Percentiles rank a stretch among this genome's conserved stretches.
Conservation (phyloP, 2,888 invertebrate genomes). For the Ganaspis brasiliensis region DNA sequence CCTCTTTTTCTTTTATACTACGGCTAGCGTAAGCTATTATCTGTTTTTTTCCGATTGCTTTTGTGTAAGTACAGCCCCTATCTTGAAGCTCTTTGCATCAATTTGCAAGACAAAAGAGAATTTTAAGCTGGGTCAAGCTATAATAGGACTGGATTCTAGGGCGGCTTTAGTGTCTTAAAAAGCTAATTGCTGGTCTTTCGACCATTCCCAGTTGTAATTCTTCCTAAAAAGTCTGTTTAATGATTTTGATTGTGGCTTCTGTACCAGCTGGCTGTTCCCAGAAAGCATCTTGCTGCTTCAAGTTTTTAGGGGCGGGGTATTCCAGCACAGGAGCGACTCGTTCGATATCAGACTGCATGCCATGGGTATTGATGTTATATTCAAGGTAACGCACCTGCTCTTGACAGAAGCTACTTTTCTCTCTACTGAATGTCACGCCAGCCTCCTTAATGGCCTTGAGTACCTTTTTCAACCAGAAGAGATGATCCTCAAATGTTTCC, state of each 20-base stretch:
- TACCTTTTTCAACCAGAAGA: conserved; percentile 44
- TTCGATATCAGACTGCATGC: conserved; percentile 45
- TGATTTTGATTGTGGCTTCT: conserved; percentile 39
- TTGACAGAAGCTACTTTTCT: not conserved
- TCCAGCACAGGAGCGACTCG: conserved; percentile 47
- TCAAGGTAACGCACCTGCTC: not conserved
- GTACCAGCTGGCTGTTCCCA: too few species aligned
- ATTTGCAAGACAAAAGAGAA: conserved; percentile 56
- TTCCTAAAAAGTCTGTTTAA: conserved; percentile 58
- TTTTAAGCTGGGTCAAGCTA: conserved; percentile 60
- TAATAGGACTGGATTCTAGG: conserved; percentile 52
- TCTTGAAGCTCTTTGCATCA: conserved; percentile 52
- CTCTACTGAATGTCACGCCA: not conserved
- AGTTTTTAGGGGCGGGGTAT: conserved; percentile 56
- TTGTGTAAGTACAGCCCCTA: conserved; percentile 62
- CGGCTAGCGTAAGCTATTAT: conserved; percentile 65
- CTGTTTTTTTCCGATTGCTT: conserved; percentile 50
- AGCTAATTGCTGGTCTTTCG: conserved; percentile 55
- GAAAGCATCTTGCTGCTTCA: conserved; percentile 19
- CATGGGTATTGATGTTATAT: not conserved
- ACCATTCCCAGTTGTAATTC: conserved; percentile 55
- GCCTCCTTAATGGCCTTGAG: not conserved
- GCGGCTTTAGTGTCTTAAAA: conserved; percentile 54
- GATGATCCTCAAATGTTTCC: conserved; percentile 36
- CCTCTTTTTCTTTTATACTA: conserved; percentile 47